Base-by-base conservation (phyloP, 1,140 invertebrate species). In the Halotydeus destructor region DNA sequence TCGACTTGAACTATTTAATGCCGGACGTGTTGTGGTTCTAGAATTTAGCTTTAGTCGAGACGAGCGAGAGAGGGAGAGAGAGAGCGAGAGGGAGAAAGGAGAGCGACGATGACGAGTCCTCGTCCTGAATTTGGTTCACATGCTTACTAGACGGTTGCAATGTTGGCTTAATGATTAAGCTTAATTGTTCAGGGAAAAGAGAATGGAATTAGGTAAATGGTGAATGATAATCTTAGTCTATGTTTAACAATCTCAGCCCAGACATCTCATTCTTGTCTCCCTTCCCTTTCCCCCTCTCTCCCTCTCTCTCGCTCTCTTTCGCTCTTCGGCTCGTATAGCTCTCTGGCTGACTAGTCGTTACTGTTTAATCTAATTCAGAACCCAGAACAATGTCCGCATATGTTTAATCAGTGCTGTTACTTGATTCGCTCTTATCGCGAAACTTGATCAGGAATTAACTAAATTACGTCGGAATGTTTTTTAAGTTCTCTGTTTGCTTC, bases 301-400 rank as follows among this genome's bases (percentile, higher is more conserved):
- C 23, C 33, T 35, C 33, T 35, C 33, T 35, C 33, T 35, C 33
- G 18, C 33, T 35, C 33, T 35, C 33, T 35, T 21, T 35, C 33
- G 18, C 33, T 35, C 33, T 34, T 21, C 23, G 16, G 18, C 33
- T 35, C 33, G 12, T 16, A n/a, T 4, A 3, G 3, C 4, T 31
- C 18, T 16, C 2, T 4, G 12, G 4, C 30, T 31, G 12, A 31
- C 30, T 16, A 16, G 16, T 31, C 30, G 30, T 12, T n/a, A 31
- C 12, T 12, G 30, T 31, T 12, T 31, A 31, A n/a, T n/a, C 18
- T 16, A 31, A 31, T 31, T 12, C 18, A 31, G 30, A 31, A 16
- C 30, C 30, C 12, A 16, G 12, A 31, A 31, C 18, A 31, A 16
- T 4, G 12, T n/a, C 18, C 12, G 30, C 18, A 31, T 16, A 31